Conservation (phyloP, 2,797 vertebrate genomes). For the Megalops cyprinoides region DNA sequence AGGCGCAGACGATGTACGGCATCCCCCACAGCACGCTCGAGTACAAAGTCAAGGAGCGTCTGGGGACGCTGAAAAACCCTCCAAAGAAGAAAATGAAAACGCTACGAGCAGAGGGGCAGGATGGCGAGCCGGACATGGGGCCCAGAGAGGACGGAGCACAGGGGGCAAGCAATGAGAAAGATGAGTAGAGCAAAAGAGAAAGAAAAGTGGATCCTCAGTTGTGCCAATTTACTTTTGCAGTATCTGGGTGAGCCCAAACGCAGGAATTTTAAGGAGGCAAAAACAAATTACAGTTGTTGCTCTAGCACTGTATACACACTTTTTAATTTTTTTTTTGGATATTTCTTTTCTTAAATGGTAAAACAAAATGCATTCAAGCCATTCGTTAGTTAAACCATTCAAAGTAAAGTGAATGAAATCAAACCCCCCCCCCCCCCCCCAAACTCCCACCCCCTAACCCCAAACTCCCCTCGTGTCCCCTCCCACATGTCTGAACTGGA, state of each 20-base stretch:
- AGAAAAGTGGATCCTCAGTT: constrained; percentile 82
- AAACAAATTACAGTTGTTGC: constrained; percentile 51
- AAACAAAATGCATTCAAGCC: constrained; percentile 70
- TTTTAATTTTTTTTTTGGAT: constrained; percentile 61
- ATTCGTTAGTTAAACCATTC: constrained; percentile 59
- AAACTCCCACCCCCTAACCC: constrained; percentile 40
- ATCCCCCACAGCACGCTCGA: constrained; percentile 99
- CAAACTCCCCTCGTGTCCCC: background rate
- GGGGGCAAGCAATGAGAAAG: constrained; percentile 86
- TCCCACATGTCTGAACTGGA: constrained; percentile 58
- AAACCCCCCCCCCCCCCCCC: constrained; percentile 64
- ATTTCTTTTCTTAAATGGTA: constrained; percentile 65
- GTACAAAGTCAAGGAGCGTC: constrained; percentile 98
- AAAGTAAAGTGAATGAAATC: constrained; percentile 67
- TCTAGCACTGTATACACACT: constrained; percentile 52
- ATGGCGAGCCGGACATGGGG: constrained; percentile 87
- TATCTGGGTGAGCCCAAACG: constrained; percentile 96
- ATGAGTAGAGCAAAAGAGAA: constrained; percentile 67
- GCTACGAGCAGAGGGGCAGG: constrained; percentile 86
- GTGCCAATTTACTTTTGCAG: constrained; percentile 93
- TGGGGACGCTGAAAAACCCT: constrained; percentile 99
- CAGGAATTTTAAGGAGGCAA: constrained; percentile 75
- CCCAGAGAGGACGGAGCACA: constrained; percentile 84
- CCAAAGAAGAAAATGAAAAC: constrained; percentile 99
- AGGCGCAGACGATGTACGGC: constrained; percentile 99